Evolutionary conservation across 2,797 vertebrate genomes (phyloP).

Genomic region (Hemitrygon akajei): DNA sequence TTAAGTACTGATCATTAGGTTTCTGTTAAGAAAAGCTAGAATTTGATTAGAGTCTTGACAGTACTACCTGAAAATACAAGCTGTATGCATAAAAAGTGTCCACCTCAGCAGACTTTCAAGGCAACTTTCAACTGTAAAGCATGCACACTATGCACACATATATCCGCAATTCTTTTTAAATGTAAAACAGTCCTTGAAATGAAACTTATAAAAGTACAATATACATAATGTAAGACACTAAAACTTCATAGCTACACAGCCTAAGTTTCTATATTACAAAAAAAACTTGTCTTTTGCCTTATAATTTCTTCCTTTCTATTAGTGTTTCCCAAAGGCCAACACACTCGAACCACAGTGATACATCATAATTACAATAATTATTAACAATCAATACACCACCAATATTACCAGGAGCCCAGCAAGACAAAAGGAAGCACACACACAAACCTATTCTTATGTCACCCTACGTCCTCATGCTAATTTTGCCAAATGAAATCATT

Average conservation of each 20-base stretch:
- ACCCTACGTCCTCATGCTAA: not conserved
- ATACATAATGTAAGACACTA: not conserved
- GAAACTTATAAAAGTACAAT: not conserved
- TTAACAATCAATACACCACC: not conserved
- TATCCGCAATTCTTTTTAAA: not conserved
- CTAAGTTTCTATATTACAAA: not conserved
- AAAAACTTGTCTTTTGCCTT: not conserved
- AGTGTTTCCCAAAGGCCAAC: not conserved
- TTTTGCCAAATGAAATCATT: not conserved
- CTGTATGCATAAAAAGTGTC: not conserved
- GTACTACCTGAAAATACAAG: not conserved
- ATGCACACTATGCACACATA: not conserved
- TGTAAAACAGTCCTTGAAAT: not conserved
- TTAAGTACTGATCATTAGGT: not conserved
- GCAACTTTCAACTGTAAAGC: not conserved
- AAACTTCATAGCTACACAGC: not conserved
- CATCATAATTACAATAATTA: not conserved
- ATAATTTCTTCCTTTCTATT: not conserved
- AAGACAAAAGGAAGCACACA: not conserved
- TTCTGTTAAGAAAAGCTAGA: not conserved
- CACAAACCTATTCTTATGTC: not conserved
- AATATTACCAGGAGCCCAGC: not conserved
- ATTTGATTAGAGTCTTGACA: not conserved
- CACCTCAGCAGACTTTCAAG: not conserved
- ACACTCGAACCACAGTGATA: not conserved